Base-by-base conservation (phyloP, 1,140 invertebrate genomes). In the Araneus ventricosus region DNA sequence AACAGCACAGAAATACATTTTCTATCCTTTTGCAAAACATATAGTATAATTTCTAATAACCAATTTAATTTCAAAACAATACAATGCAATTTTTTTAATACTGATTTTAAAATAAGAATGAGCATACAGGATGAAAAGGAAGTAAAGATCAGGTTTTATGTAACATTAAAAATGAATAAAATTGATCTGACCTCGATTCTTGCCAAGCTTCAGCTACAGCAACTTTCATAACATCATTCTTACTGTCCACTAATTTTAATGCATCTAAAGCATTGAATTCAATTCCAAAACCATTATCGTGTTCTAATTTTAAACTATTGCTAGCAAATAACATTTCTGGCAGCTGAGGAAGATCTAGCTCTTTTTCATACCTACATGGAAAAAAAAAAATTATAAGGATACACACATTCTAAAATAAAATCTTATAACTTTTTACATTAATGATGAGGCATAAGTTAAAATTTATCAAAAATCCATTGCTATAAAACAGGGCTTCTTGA, bases 291-390 rank as follows among this genome's bases (percentile, higher is more conserved):
- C 98, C 98, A 95, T 96, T 96, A 17, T 92, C 79, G 95, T 98
- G 97, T 84, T 96, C 95, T 4, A 99, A 94, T 63, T 95, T 95
- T 20, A 99, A 95, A 94, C 57, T 95, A 95, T 99, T 99, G 94
- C 98, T 97, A 34, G 98, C 98, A 96, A 99, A 99, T 27, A 99
- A 97, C 99, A 99, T 99, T 95, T 99, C 99, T 27, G 99, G 99
- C 94, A 99, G 96, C 95, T 99, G 98, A 61, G 98, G 98, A 94
- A 99, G 96, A 94, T 97, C 96, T 80, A 99, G 95, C 34, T 97
- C 96, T 93, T 96, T 96, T 94, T 97, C 97, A 95, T 97, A 99
- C 94, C 97, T 98, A 95, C 37, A 95, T 94, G 92, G 87, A 27
- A 75, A 8, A 5, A 92, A 79, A 90, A 4, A 79, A 52, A 57